Conservation (phyloP, 2,888 invertebrate genomes). For the Gymnocheta viridis region DNA sequence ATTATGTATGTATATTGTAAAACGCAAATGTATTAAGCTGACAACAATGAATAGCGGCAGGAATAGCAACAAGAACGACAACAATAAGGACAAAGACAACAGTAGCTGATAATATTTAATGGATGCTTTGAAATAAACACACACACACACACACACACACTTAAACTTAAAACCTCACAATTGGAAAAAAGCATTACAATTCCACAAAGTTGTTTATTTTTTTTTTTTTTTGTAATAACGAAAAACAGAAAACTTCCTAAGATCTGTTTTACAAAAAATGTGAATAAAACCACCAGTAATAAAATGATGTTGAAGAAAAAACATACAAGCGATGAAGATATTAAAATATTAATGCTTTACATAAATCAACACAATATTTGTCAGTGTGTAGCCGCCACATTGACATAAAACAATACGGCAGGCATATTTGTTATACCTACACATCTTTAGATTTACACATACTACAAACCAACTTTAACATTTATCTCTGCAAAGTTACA, state of each 20-base stretch:
- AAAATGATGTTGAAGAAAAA: not conserved
- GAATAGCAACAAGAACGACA: not conserved
- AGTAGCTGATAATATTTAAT: constrained; percentile 67
- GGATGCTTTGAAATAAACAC: constrained; percentile 43
- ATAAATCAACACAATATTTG: constrained; percentile 63
- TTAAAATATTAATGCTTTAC: constrained; percentile 69
- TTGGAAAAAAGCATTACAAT: not conserved
- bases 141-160: constrained; percentile 1
- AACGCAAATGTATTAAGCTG: constrained; percentile 38
- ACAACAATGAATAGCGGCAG: constrained; percentile 25
- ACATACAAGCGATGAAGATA: constrained; percentile 60
- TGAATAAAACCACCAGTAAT: not conserved
- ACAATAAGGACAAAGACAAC: constrained; percentile 41
- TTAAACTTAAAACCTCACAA: not conserved
- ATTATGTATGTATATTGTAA: not conserved
- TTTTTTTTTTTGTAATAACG: constrained; percentile 48
- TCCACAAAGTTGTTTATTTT: constrained; percentile 48
- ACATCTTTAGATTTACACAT: not conserved
- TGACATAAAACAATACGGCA: constrained; percentile 16
- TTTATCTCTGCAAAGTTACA: not conserved
- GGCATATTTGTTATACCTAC: not conserved
- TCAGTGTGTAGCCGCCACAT: not conserved
- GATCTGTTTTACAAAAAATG: constrained; percentile 14
- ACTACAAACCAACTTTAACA: not conserved
- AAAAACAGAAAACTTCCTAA: constrained; percentile 22